Percentiles rank a stretch among this genome's conserved stretches.
phyloP scores from a whole-genome alignment of 2,888 invertebrate species.

The Lacanobia wlatinum region DNA sequence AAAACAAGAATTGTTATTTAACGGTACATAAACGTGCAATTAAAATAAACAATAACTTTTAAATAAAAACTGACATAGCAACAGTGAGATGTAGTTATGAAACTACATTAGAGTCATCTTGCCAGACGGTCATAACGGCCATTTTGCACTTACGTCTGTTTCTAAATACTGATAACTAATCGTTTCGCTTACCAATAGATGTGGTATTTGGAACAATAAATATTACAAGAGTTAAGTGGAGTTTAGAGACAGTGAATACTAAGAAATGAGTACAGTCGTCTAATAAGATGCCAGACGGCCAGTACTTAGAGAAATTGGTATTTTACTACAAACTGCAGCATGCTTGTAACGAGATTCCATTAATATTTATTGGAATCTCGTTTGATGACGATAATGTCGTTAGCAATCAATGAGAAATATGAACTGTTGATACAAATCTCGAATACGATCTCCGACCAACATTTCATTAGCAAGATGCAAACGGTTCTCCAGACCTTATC shows the following conservation, averaged over 20 bases:
- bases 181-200: neutral
- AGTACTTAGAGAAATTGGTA: neutral
- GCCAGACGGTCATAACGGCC: neutral
- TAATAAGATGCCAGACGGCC: neutral
- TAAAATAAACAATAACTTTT: neutral
- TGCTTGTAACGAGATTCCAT: constrained; percentile 20
- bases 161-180: constrained; percentile 11
- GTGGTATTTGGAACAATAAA: constrained; percentile 11
- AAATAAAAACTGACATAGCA: constrained; percentile 1
- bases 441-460: constrained; percentile 4
- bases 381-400: constrained; percentile 20
- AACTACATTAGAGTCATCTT: constrained; percentile 16
- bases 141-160: constrained; percentile 18
- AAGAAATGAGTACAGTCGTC: neutral
- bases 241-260: neutral
- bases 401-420: constrained; percentile 39
- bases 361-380: too few relatives aligned
- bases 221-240: neutral
- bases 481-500: neutral
- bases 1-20: constrained; percentile 29
- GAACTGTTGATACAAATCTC: constrained; percentile 32
- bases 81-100: constrained; percentile 14
- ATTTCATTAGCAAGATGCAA: constrained; percentile 28
- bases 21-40: constrained; percentile 3
- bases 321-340: neutral